Evolutionary conservation across 1,140 invertebrate species (phyloP).

Genomic region (Brachionus rubens): DNA sequence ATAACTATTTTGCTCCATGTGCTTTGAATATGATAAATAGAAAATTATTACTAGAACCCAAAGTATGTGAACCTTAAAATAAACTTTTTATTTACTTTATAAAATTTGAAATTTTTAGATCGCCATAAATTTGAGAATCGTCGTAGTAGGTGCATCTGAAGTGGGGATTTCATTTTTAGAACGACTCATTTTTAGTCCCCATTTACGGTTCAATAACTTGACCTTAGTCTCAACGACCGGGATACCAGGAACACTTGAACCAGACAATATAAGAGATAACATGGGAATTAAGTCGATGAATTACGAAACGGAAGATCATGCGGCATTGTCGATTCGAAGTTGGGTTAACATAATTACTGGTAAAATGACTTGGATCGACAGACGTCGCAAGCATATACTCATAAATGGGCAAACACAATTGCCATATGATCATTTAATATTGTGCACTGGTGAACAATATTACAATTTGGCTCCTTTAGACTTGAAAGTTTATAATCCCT

Average conservation of each 20-base stretch:
- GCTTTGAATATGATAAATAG: conserved; percentile 58
- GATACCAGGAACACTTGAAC: conserved; percentile 62
- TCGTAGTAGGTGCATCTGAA: conserved; percentile 71
- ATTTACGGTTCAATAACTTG: conserved; percentile 60
- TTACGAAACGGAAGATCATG: conserved; percentile 1
- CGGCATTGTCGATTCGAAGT: conserved; percentile 52
- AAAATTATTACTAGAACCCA: conserved; percentile 59
- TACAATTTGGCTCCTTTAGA: conserved; percentile 52
- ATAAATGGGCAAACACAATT: conserved; percentile 53
- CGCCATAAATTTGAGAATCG: conserved; percentile 65
- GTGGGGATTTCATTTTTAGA: conserved; percentile 63
- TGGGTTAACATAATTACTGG: conserved; percentile 59
- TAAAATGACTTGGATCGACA: conserved; percentile 58
- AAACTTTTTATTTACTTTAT: conserved; percentile 21
- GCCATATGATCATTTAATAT: conserved; percentile 58
- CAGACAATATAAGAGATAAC: conserved; percentile 53
- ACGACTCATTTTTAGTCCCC: conserved; percentile 52
- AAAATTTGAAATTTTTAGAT: conserved; percentile 52
- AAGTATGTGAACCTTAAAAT: conserved; percentile 50
- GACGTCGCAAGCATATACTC: conserved; percentile 55
- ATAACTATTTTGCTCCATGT: conserved; percentile 15
- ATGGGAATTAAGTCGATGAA: conserved; percentile 49
- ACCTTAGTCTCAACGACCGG: conserved; percentile 68
- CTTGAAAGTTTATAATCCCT: conserved; percentile 49
- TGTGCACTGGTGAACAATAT: conserved; percentile 58